Evolutionary conservation across 2,888 invertebrate species (phyloP).

Genomic region (Neuroscelio doddi): DNA sequence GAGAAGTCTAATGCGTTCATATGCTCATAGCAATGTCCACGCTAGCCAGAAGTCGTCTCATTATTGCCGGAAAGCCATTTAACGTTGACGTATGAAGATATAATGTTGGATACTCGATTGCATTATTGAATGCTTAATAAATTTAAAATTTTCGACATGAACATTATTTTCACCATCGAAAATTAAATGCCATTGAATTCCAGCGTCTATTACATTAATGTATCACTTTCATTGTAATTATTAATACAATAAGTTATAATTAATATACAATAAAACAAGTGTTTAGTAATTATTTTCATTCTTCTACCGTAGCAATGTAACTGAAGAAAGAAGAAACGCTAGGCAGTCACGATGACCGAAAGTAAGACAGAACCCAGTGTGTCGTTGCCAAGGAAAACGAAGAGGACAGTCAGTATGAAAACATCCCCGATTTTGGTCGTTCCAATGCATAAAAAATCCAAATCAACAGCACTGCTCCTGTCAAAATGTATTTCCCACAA

Average conservation of each 20-base stretch:
- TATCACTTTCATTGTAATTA: too few species aligned
- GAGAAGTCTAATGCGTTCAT: constrained; percentile 2
- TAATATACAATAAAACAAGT: too few species aligned
- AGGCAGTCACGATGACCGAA: constrained; percentile 5
- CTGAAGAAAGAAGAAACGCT: neutral
- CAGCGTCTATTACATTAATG: too few species aligned
- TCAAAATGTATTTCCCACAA: constrained; percentile 55
- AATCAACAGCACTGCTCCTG: constrained; percentile 55
- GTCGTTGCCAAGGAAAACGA: constrained; percentile 54
- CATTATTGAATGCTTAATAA: neutral
- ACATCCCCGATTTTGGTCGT: constrained; percentile 41
- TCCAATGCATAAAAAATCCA: constrained; percentile 46
- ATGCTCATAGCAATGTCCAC: constrained; percentile 8
- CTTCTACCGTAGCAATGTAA: constrained; percentile 2
- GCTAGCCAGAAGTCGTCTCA: constrained; percentile 1
- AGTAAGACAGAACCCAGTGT: constrained; percentile 29
- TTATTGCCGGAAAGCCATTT: constrained; percentile 10
- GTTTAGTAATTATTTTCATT: too few species aligned
- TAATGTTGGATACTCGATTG: neutral
- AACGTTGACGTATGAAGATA: constrained; percentile 1
- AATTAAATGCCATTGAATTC: too few species aligned
- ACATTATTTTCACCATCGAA: too few species aligned
- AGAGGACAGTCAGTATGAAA: constrained; percentile 59
- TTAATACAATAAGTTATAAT: too few species aligned
- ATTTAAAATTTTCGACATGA: too few species aligned